Base-by-base conservation (phyloP, 1,140 invertebrate species). In the Bombyx mandarina region DNA sequence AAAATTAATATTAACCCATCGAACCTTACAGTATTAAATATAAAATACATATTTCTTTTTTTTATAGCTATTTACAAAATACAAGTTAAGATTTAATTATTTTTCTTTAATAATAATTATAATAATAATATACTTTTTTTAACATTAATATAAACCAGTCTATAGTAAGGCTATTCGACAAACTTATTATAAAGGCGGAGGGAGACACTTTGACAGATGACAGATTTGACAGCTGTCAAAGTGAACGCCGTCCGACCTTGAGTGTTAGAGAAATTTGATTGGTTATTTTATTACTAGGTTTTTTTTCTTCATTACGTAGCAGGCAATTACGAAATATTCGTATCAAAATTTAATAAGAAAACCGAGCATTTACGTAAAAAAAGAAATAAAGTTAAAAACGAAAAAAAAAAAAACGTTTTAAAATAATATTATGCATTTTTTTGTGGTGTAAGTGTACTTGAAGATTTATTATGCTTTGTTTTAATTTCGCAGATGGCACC, bases 21-120 rank as follows among this genome's bases (percentile, higher is more conserved):
- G 77, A 83, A 86, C 83, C 83, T 86, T 84, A 86, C 76, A 67
- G 76, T 75, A 79, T 80, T 80, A 77, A 81, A 82, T 83, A 84
- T 79, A 84, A 86, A 84, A 84, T 86, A 86, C 83, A 86, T 86
- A 86, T 66, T 35, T 51, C 7, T 35, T 51, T 51, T 75, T 82
- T 82, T 86, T 84, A 75, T 84, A 82, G 73, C 78, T 86, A 86
- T 86, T 83, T 86, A 86, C 83, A 86, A 84, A 79, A 86, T 84
- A 82, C 81, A 65, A 81, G 79, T 84, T 83, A 83, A 82, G 78
- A 77, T 80, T 85, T 51, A 35, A 51, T 51, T 51, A 18, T 49
- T 10, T 49, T 10, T 49, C 12, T 35, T 35, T 10, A 49, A 10
- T 49, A 35, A 35, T 35, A 35, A 35, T 35, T 3, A 35, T 35